Evolutionary conservation across 2,888 invertebrate species (phyloP), one percentile per base, ranked within the genome.

Genomic region (Drosophila pseudotalamancana): DNA sequence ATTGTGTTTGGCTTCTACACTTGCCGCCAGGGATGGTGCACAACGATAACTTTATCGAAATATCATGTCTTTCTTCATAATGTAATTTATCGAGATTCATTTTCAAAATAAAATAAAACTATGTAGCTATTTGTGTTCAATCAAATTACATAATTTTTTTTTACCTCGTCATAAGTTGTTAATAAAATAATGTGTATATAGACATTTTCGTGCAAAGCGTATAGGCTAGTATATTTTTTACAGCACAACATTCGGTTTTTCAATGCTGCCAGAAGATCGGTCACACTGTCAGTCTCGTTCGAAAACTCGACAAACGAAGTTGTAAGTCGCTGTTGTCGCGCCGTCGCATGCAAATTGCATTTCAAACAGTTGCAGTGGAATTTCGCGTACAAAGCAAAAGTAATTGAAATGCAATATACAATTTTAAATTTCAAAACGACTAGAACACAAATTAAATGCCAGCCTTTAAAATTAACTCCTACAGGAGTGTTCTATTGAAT

Each of bases 271-370:
- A 11, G 12, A 8, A 14, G 19, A 18, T 14, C 68, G 69, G 71
- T 57, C 74, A 62, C 74, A 62, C 56, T 42, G 45, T 23, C 70
- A 74, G 74, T 72, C 74, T 68, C 69, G 53, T 69, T 74, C 70
- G 72, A 72, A 72, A 69, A 74, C 70, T 74, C 70, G 72, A 69
- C 77, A 72, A 62, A 46, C 60, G 63, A 49, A 62, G 71, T 64
- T 50, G 50, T 11, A 25, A 27, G 49, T 68, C 37, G 68, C 1
- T 37, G 8, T 21, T 2, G 77, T 65, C 84, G 80, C 84, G 84
- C 81, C 70, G 63, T 83, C 69, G 59, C 65, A 55, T 32, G 19
- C 25, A 72, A 82, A 86, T 72, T 86, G 84, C 77, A 83, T 86
- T 82, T 40, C n/a, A 64, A 75, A 70, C 51, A 86, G 56, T 64